Evolutionary conservation across 2,113 vertebrate species (phyloP), one percentile per base, ranked within the genome.

Genomic region (Cacatua alba): DNA sequence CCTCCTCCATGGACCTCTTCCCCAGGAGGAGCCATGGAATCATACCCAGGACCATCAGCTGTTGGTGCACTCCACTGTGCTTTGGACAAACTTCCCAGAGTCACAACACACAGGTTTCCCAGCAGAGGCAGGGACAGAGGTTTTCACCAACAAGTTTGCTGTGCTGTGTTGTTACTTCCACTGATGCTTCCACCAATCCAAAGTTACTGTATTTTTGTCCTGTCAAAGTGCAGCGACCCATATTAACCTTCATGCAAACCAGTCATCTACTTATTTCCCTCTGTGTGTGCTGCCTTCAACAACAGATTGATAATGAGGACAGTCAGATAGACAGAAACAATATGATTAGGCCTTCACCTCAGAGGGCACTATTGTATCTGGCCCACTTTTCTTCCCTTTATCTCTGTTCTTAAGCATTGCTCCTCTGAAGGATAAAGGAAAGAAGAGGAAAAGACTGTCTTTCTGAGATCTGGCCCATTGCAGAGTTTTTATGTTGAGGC

Each of bases 21-120:
- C 2, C 18, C 10, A 44, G 14, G 13, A 69, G 29, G 25, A 85
- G 17, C 19, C 1, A 0, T 0, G 0, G 13, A 57, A 9, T n/a
- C 17, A 12, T 33, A n/a, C 1, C 13, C 2, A 3, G 8, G 29
- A 70, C 24, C 18, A 48, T 41, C 15, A 67, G 21, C 3, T 15
- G 8, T 3, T 51, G 28, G 5, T 17, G 9, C 8, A 11, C 15
- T 52, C n/a, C 20, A 43, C 20, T 26, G 20, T 7, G 2, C 43
- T 92, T 75, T 60, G 29, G 33, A 52, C 7, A 35, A 69, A 52
- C 0, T 57, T 76, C 12, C 25, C 23, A 69, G n/a, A 75, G 20
- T 17, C 49, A 25, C 2, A 67, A 15, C 28, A 67, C 31, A 49
- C 31, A 35, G 20, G 19, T 9, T 51, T 79, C 44, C 17, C 17